Percentiles rank a stretch among this genome's conserved stretches.
Evolutionary conservation across 2,888 invertebrate genomes (phyloP).

Genomic region (Patella ulyssiponensis): DNA sequence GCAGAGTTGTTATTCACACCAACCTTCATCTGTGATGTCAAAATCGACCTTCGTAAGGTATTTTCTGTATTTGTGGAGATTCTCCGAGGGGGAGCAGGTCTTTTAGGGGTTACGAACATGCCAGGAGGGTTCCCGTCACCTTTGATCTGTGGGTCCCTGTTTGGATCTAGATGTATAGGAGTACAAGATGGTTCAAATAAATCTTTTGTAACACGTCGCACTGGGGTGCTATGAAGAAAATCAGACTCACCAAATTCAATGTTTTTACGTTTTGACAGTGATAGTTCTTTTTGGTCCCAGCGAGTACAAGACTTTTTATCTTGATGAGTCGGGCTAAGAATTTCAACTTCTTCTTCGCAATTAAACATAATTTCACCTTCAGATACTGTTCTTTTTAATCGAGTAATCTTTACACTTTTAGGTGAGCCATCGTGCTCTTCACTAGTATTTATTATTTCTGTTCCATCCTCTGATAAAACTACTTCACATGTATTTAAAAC

Average conservation of each 20-base stretch:
- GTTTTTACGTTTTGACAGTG: constrained; percentile 7
- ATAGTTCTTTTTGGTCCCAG: constrained; percentile 23
- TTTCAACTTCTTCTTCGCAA: constrained; percentile 15
- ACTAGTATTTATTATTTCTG: neutral
- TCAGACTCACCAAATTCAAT: constrained; percentile 6
- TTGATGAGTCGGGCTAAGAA: constrained; percentile 5
- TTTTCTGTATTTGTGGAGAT: constrained; percentile 51
- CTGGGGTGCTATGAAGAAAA: constrained; percentile 39
- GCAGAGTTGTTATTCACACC: neutral
- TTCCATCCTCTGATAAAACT: neutral
- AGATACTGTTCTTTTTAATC: constrained; percentile 20
- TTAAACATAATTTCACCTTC: constrained; percentile 13
- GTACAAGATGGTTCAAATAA: constrained; percentile 43
- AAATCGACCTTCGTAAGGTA: constrained; percentile 44
- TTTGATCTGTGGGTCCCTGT: constrained; percentile 7
- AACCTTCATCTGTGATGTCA: constrained; percentile 55
- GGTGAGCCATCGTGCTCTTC: neutral
- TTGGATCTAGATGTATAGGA: constrained; percentile 25
- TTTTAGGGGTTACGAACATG: constrained; percentile 41
- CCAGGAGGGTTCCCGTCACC: neutral
- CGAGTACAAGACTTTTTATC: constrained; percentile 19
- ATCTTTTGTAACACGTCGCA: constrained; percentile 34
- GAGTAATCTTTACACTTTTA: constrained; percentile 16
- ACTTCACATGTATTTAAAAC: constrained; percentile 4
- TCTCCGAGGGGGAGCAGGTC: constrained; percentile 42